phyloP scores from a whole-genome alignment of 2,888 invertebrate species.

The Acronicta aceris region DNA sequence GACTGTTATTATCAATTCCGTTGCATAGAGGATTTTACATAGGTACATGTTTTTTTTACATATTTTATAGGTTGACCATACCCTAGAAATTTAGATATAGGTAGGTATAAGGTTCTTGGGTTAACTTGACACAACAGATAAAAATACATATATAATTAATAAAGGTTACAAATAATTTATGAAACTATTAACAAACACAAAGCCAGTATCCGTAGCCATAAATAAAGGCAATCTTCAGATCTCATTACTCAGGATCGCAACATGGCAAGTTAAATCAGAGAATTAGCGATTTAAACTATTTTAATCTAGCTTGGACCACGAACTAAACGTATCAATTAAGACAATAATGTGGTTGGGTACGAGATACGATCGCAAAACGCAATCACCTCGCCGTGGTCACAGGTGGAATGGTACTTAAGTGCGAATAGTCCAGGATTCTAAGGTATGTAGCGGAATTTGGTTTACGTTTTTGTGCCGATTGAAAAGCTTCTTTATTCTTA shows the following conservation, averaged over 20 bases:
- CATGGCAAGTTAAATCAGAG: constrained; percentile 44
- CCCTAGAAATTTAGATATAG: too few relatives aligned
- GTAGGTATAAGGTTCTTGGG: too few relatives aligned
- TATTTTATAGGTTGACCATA: too few relatives aligned
- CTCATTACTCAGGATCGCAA: constrained; percentile 46
- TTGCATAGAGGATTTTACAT: too few relatives aligned
- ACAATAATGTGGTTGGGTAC: constrained; percentile 70
- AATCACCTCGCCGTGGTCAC: constrained; percentile 24
- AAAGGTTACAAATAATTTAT: constrained; percentile 13
- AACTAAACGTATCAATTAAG: constrained; percentile 82
- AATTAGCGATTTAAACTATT: constrained; percentile 63
- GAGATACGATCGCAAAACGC: constrained; percentile 46
- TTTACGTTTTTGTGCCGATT: neutral
- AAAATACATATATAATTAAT: constrained; percentile 23
- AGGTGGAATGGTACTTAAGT: constrained; percentile 38
- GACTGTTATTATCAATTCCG: too few relatives aligned
- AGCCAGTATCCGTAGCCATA: constrained; percentile 41
- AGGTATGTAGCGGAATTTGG: neutral
- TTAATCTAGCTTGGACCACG: constrained; percentile 50
- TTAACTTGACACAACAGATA: too few relatives aligned
- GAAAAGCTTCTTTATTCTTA: too few relatives aligned
- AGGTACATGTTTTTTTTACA: too few relatives aligned
- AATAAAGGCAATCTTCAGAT: constrained; percentile 56
- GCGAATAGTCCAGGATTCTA: neutral
- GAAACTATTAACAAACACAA: constrained; percentile 15